Conservation (phyloP, 1,140 invertebrate genomes). For the Zaprionus taronus region DNA sequence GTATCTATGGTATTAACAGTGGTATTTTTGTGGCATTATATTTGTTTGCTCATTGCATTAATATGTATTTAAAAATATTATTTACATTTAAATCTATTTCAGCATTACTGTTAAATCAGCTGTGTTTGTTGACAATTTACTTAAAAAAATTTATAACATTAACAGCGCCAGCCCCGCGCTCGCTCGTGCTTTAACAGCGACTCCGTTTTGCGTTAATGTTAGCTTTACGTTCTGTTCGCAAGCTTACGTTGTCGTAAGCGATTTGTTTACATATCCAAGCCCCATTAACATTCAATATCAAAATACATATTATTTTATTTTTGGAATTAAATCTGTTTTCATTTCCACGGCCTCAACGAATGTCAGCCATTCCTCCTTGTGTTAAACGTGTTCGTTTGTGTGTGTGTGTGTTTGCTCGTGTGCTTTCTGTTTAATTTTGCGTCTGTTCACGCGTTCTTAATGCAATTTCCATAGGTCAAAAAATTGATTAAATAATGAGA, state of each 20-base stretch:
- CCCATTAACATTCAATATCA: conserved; percentile 33
- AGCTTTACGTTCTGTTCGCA: conserved; percentile 5
- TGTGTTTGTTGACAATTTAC: neutral
- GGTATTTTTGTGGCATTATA: too few relatives aligned
- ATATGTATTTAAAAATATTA: too few relatives aligned
- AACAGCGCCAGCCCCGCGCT: neutral
- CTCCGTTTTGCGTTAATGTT: neutral
- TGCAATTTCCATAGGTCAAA: neutral
- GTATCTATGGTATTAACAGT: too few relatives aligned
- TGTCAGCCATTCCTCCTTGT: neutral
- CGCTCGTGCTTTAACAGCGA: neutral
- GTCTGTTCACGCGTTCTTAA: neutral
- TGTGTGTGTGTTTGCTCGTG: neutral
- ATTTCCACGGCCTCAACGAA: conserved; percentile 7
- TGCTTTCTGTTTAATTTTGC: neutral
- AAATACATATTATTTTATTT: conserved; percentile 40
- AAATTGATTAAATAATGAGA: conserved; percentile 30
- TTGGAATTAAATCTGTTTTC: conserved; percentile 12
- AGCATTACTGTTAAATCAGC: neutral
- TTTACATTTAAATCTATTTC: neutral
- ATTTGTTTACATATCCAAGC: conserved; percentile 44
- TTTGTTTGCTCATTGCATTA: too few relatives aligned
- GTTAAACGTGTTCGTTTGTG: neutral
- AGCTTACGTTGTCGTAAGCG: conserved; percentile 21
- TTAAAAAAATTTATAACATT: neutral